These are phyloP conservation scores for Colinus virginianus DNA, from an alignment of 2,113 vertebrate genomes.

Conservation along the genomic window DNA sequence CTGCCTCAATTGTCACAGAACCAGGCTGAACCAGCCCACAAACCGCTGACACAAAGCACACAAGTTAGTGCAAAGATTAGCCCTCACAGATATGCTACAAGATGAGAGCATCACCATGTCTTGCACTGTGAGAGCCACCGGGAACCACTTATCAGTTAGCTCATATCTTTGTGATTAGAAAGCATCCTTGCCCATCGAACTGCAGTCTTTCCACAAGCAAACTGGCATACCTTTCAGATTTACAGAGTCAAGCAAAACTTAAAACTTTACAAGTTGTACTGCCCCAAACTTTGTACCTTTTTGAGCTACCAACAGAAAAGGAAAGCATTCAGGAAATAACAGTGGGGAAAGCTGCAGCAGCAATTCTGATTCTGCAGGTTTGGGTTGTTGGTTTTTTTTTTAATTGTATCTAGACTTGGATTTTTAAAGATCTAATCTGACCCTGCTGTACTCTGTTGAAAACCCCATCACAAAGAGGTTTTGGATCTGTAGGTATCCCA, in stretches of 20 bases:
- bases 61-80: background rate
- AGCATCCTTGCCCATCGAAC: background rate
- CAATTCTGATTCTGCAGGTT: background rate
- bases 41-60: background rate
- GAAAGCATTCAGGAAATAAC: background rate
- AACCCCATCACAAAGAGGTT: background rate
- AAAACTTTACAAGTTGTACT: background rate
- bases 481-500: background rate
- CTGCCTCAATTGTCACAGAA: no score
- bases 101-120: rapidly evolving
- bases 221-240: background rate
- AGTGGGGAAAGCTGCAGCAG: background rate
- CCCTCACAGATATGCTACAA: no score
- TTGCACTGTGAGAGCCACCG: rapidly evolving
- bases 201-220: background rate
- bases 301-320: background rate
- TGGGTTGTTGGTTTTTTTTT: background rate
- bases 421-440: background rate
- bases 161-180: background rate
- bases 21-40: no score
- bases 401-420: background rate
- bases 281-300: background rate
- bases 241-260: background rate
- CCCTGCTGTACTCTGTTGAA: background rate
- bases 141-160: background rate